Evolutionary conservation across 64 coral and sea anemone genomes (phyloP), one percentile per base, ranked within the genome.

Genomic region (Actinia tenebrosa): DNA sequence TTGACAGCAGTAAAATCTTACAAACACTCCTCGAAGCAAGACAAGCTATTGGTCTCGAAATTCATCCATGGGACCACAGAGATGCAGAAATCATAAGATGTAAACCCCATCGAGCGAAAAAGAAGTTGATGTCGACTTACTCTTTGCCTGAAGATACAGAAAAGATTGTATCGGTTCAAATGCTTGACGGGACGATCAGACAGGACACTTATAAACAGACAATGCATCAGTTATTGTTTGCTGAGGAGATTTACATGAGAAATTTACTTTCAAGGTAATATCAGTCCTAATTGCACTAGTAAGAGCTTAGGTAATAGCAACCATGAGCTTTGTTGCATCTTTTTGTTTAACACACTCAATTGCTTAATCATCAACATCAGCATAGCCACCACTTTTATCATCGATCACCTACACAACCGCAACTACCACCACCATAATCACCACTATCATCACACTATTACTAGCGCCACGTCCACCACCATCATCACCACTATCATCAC

Each of bases 161-260:
- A 14, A 30, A 80, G 37, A 87, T 92, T 56, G 78, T 92, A 5
- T 86, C 90, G 14, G 43, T 54, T 27, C 78, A 86, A 5, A 58
- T 87, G 44, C 20, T 92, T 53, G 79, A 87, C 0, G 85, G 80
- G 3, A 19, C 25, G 20, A 45, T 87, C 16, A 92, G 52, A 43
- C 58, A 80, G 44, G 16, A 90, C 30, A 92, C 87, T 53, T 96
- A 96, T 80, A 84, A 56, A 79, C 77, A 89, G 13, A 88, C 89
- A 8, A 87, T 96, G 85, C 94, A 96, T 86, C 94, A 93, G 25
- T 80, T 96, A 8, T 82, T 93, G 18, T 96, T 93, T 80, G 85
- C 89, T 8, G 94, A 96, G 53, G 94, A 96, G 53, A 77, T 93
- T 14, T 89, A 87, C 88, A 96, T 96, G 71, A 87, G 91, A 1